phyloP scores from a whole-genome alignment of 1,140 invertebrate species.

The Teleogryllus occipitalis region DNA sequence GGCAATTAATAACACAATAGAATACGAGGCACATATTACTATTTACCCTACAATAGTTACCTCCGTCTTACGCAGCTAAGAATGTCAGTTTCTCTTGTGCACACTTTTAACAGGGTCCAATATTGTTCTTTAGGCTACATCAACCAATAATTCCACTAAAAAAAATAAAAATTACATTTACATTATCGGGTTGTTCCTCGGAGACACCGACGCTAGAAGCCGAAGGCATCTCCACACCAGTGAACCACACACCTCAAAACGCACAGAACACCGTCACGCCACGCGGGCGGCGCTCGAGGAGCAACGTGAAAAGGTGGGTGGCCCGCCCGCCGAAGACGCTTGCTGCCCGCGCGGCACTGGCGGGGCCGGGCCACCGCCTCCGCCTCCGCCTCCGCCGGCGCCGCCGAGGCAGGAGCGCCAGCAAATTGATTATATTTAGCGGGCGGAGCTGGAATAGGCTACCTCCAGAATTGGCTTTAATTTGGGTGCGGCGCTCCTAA shows the following conservation, averaged over 20 bases:
- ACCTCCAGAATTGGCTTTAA: constrained; percentile 23
- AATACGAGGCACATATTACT: too few relatives aligned
- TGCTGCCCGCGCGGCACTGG: background rate
- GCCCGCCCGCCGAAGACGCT: background rate
- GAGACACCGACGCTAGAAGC: background rate
- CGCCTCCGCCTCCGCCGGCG: constrained; percentile 7
- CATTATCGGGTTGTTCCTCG: background rate
- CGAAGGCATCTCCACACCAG: background rate
- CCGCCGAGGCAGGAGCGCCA: background rate
- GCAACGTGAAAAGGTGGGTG: background rate
- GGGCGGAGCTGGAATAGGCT: constrained; percentile 22
- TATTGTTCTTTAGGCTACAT: too few relatives aligned
- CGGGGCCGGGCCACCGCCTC: background rate
- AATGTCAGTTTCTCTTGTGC: too few relatives aligned
- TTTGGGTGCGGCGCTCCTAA: constrained; percentile 21
- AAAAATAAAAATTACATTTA: too few relatives aligned
- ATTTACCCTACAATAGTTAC: too few relatives aligned
- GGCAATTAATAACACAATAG: too few relatives aligned
- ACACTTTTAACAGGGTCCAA: too few relatives aligned
- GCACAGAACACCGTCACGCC: background rate
- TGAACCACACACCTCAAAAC: background rate
- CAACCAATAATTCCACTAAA: too few relatives aligned
- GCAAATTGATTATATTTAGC: constrained; percentile 24
- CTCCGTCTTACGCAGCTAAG: too few relatives aligned
- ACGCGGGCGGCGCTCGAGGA: background rate